Conservation (phyloP, 1,140 invertebrate species). For the Fopius arisanus region DNA sequence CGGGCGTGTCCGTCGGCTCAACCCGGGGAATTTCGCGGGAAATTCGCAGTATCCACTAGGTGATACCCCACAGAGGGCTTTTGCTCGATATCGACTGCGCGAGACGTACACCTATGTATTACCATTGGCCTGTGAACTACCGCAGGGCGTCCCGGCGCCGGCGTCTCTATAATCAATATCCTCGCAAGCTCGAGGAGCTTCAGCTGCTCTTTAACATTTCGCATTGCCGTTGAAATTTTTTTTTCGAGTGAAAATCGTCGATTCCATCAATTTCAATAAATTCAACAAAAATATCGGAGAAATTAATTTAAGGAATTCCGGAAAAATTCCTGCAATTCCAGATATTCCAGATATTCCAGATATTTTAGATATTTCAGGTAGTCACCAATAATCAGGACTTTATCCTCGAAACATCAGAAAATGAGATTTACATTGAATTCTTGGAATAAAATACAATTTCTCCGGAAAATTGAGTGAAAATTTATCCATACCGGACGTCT, state of each 20-base stretch:
- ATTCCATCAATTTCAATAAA: too few relatives aligned
- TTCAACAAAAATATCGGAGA: background rate
- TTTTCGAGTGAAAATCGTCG: background rate
- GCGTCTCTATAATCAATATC: slow-evolving; percentile 59
- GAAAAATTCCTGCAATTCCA: background rate
- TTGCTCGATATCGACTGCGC: slow-evolving; percentile 9
- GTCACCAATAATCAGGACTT: too few relatives aligned
- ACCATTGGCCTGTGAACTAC: slow-evolving; percentile 5
- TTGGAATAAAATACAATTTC: too few relatives aligned
- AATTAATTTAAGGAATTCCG: too few relatives aligned
- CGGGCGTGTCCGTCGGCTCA: slow-evolving; percentile 26
- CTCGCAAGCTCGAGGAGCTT: slow-evolving; percentile 43
- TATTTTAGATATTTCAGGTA: too few relatives aligned
- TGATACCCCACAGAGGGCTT: slow-evolving; percentile 1
- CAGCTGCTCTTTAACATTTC: slow-evolving; percentile 48
- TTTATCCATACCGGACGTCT: too few relatives aligned
- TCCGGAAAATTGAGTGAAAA: too few relatives aligned
- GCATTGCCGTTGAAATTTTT: slow-evolving; percentile 27
- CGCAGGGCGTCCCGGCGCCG: slow-evolving; percentile 44
- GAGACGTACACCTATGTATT: background rate
- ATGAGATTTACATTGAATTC: too few relatives aligned
- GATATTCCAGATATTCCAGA: too few relatives aligned
- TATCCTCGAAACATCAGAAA: too few relatives aligned
- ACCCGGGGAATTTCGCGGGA: slow-evolving; percentile 17
- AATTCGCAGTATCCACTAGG: background rate